Percentiles rank a stretch among this genome's conserved stretches.
Conservation (phyloP, 2,797 vertebrate species). For the Decapterus maruadsi region DNA sequence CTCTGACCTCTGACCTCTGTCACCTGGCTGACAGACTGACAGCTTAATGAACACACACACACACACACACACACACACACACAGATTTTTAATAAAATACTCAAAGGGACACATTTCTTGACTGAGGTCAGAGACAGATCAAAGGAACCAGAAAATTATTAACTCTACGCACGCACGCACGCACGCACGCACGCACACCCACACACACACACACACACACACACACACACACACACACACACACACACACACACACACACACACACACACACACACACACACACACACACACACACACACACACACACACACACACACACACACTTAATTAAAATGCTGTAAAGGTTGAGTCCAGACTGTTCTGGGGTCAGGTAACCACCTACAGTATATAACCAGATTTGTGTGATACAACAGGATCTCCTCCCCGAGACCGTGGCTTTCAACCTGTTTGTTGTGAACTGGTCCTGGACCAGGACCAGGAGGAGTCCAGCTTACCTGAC, state of each 20-base stretch:
- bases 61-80: neutral
- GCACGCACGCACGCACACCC: constrained; percentile 22
- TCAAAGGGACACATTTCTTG: constrained; percentile 31
- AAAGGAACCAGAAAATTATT: constrained; percentile 29
- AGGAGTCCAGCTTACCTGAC: too few species aligned
- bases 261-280: constrained; percentile 21
- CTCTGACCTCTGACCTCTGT: constrained; percentile 2
- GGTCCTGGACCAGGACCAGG: too few species aligned
- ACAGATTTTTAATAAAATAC: constrained; percentile 42
- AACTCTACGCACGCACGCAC: constrained; percentile 16
- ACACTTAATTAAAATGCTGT: constrained; percentile 37
- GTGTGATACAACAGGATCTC: too few species aligned
- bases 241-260: constrained; percentile 21
- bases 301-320: constrained; percentile 27
- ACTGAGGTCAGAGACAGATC: constrained; percentile 50
- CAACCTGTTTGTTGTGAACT: too few species aligned
- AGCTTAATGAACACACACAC: constrained; percentile 43
- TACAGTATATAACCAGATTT: too few species aligned
- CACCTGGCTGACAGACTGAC: constrained; percentile 44
- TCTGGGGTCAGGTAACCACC: too few species aligned
- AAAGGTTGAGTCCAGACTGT: constrained; percentile 13
- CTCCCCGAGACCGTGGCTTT: too few species aligned
- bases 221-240: constrained; percentile 30
- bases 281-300: constrained; percentile 23
- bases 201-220: constrained; percentile 26